Conservation (phyloP, 2,113 vertebrate species). For the Agelaius tricolor region DNA sequence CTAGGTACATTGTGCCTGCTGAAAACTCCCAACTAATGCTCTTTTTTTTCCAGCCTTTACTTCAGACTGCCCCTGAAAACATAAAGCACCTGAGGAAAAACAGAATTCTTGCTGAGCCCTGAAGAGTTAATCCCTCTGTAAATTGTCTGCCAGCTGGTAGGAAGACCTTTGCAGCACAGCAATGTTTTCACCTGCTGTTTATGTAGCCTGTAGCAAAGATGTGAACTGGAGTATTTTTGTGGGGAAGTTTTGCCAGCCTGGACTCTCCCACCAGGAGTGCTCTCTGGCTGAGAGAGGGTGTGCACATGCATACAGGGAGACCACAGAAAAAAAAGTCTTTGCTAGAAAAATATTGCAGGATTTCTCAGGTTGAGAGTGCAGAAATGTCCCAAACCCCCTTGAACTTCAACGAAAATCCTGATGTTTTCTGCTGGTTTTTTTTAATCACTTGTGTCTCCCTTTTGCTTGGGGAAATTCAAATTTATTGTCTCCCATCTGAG, state of each 20-base stretch:
- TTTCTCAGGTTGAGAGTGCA: not conserved
- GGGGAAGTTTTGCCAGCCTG: not conserved
- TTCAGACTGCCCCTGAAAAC: not conserved
- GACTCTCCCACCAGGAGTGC: not conserved
- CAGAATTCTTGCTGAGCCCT: not conserved
- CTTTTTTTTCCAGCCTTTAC: not conserved
- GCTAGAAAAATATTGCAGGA: not conserved
- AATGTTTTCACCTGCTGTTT: constrained; percentile 40
- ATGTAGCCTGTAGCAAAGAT: not conserved
- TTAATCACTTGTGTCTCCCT: not conserved
- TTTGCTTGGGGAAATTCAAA: not conserved
- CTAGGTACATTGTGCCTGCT: not conserved
- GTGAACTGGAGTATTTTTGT: not conserved
- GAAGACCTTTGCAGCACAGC: not conserved
- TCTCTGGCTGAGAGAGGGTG: not conserved
- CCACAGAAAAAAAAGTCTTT: not conserved
- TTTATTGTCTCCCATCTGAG: not conserved
- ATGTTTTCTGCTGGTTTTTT: not conserved
- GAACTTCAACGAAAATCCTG: not conserved
- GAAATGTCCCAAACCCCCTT: not conserved
- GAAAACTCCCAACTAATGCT: not conserved
- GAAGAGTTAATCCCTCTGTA: not conserved
- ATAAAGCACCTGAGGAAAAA: not conserved
- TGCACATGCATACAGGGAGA: rapidly evolving
- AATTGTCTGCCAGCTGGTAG: not conserved